Evolutionary conservation across 2,797 vertebrate species (phyloP), one percentile per base, ranked within the genome.

Genomic region (Ibycter americanus): DNA sequence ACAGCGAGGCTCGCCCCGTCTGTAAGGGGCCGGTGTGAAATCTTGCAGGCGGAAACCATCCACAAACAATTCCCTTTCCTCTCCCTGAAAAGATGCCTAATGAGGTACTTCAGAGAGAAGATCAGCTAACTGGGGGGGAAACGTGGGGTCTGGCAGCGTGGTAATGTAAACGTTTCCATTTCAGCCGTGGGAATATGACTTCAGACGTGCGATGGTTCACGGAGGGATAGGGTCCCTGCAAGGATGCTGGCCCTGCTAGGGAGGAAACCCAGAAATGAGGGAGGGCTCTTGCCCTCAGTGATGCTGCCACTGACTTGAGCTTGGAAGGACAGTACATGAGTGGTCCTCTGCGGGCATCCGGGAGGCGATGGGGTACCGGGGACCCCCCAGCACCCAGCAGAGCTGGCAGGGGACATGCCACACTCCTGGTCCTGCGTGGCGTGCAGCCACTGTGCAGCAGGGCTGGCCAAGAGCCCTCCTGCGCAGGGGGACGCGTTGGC

Each of bases 341-440:
- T 4, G 51, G 9, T 26, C 31, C 40, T 36, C 36, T 46, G 19
- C 4, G 65, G 14, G 49, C 2, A 8, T 9, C 29, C 31, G 15
- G 66, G 36, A 61, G 17, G 12, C 2, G 22, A 71, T 8, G 5
- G 34, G 7, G 14, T 55, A 10, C 68, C 2, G 1, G 15, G 5
- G 32, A 44, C 4, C 27, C 17, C 65, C n/a, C 8, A 14, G 31
- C 52, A 83, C 47, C 47, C 31, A 4, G 10, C 11, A 8, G 77
- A 66, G 38, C 63, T 38, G 73, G 29, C 21, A 65, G 34, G 36
- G 32, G 25, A 25, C 1, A 1, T 21, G 25, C 19, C 11, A 1
- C 5, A 1, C 11, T 56, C 2, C n/a, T 6, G 36, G 16, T 31
- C 18, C 76, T 38, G 26, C 0, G 4, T 47, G 23, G 11, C 40